phyloP scores from a whole-genome alignment of 2,113 vertebrate species.

The Strix uralensis region DNA sequence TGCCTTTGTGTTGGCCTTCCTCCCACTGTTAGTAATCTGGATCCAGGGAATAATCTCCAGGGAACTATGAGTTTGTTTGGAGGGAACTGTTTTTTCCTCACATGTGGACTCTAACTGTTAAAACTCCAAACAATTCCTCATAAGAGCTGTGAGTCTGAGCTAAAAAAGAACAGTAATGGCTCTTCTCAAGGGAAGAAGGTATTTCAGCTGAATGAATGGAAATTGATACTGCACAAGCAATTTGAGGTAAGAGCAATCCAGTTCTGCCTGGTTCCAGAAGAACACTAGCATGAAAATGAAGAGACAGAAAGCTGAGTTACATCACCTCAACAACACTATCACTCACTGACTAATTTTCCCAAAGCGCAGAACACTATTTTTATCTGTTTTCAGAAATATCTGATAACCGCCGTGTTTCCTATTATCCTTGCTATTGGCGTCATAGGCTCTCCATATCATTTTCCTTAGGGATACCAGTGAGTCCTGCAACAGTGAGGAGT shows the following conservation, averaged over 20 bases:
- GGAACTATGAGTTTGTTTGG: slow-evolving; percentile 32
- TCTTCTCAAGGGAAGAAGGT: slow-evolving; percentile 6
- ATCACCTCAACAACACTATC: not conserved
- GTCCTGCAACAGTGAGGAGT: not conserved
- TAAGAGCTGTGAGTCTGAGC: not conserved
- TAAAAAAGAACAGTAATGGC: not conserved
- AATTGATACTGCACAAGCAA: not conserved
- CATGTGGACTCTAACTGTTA: slow-evolving; percentile 26
- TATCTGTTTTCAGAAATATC: not conserved
- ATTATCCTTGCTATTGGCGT: not conserved
- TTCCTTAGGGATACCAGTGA: not conserved
- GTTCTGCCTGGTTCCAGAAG: not conserved
- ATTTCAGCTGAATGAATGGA: slow-evolving; percentile 16
- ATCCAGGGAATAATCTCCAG: slow-evolving; percentile 25
- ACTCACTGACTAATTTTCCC: not conserved
- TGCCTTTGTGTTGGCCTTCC: slow-evolving; percentile 34
- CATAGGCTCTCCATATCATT: not conserved
- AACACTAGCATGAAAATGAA: not conserved
- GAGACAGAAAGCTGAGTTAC: not conserved
- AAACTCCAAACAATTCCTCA: not conserved
- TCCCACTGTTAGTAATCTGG: slow-evolving; percentile 31
- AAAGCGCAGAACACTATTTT: not conserved
- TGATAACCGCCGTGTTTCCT: not conserved
- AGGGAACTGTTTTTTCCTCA: not conserved
- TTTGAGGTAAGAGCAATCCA: not conserved